Conservation (phyloP, 2,113 vertebrate species). For the Lepidothrix coronata region DNA sequence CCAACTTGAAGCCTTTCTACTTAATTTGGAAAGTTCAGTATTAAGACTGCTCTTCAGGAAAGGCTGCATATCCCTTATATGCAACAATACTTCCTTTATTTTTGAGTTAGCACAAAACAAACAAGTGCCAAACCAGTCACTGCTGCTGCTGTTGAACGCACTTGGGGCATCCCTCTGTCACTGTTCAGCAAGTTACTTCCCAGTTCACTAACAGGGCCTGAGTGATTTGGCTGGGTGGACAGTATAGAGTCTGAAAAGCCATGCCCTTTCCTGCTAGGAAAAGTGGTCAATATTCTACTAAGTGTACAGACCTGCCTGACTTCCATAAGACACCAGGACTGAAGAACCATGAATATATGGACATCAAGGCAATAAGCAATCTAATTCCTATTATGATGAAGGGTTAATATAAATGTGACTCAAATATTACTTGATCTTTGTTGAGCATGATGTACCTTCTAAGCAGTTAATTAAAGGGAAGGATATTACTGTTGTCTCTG, state of each 20-base stretch:
- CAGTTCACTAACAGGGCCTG: background rate
- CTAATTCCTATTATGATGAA: background rate
- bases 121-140: background rate
- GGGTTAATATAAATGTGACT: background rate
- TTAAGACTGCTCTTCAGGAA: background rate
- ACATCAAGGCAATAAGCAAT: background rate
- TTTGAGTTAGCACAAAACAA: background rate
- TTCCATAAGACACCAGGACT: background rate
- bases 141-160: background rate
- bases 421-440: background rate
- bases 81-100: background rate
- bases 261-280: background rate
- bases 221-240: background rate
- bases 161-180: background rate
- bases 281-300: background rate
- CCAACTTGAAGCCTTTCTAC: slow-evolving; percentile 9
- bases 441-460: background rate
- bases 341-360: background rate
- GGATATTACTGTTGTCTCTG: background rate
- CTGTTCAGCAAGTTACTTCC: background rate
- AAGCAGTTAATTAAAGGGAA: background rate
- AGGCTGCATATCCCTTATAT: background rate
- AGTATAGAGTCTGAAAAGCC: background rate
- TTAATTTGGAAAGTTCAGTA: slow-evolving; percentile 29
- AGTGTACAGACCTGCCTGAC: background rate